Conservation (phyloP, 2,113 vertebrate species). For the Phylloscopus whistleri region DNA sequence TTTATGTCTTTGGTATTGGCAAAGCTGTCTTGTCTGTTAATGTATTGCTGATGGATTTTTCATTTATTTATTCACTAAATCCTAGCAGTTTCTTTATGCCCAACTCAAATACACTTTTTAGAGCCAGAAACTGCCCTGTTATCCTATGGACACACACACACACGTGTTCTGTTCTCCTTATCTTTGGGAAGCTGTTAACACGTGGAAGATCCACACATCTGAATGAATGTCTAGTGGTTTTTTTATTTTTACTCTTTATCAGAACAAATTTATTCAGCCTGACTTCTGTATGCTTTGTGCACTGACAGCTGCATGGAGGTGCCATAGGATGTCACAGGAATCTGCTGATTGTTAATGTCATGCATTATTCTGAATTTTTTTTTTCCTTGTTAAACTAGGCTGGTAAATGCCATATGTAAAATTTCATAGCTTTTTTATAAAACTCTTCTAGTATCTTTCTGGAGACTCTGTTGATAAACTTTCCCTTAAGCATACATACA, state of each 20-base stretch:
- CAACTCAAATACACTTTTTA: not conserved
- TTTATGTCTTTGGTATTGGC: not conserved
- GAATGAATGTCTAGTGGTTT: not conserved
- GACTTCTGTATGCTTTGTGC: not conserved
- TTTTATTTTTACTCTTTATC: not conserved
- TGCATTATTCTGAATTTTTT: not conserved
- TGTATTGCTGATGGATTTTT: not conserved
- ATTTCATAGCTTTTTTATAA: conserved; percentile 64
- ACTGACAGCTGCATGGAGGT: not conserved
- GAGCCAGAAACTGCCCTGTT: not conserved
- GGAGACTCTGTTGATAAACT: conserved; percentile 73
- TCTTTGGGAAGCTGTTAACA: not conserved
- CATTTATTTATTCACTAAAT: not conserved
- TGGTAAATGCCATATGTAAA: conserved; percentile 52
- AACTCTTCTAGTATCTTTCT: conserved; percentile 51
- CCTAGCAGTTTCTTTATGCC: not conserved
- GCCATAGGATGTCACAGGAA: not conserved
- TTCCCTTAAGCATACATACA: conserved; percentile 73
- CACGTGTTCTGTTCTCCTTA: not conserved
- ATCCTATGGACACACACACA: not conserved
- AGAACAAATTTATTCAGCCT: not conserved
- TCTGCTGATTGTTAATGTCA: not conserved
- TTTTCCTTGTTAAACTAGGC: conserved; percentile 13
- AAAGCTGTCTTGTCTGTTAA: not conserved
- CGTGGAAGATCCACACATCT: not conserved